These are phyloP conservation scores for Tricholauxania praeusta DNA, from an alignment of 2,888 invertebrate genomes.

Conservation along the genomic window DNA sequence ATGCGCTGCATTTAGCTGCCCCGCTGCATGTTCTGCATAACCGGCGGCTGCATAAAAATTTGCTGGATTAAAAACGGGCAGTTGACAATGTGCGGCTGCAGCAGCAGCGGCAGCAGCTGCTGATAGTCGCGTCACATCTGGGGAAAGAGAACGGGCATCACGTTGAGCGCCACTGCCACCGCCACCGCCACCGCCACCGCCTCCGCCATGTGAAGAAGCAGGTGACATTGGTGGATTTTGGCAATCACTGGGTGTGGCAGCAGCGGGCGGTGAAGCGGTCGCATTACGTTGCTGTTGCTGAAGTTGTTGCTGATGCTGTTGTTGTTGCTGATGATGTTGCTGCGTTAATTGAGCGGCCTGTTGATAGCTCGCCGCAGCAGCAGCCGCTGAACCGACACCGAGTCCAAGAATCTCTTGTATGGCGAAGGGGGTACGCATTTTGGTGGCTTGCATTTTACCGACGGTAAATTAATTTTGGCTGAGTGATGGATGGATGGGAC, in stretches of 20 bases:
- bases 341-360: constrained; percentile 54
- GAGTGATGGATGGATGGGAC: not conserved
- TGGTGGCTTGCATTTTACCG: constrained; percentile 66
- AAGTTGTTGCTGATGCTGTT: constrained; percentile 42
- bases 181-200: constrained; percentile 40
- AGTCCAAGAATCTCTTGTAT: constrained; percentile 67
- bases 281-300: constrained; percentile 45
- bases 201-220: constrained; percentile 52
- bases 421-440: constrained; percentile 68
- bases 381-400: constrained; percentile 60
- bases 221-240: constrained; percentile 55
- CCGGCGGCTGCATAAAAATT: constrained; percentile 68
- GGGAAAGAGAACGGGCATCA: constrained; percentile 62
- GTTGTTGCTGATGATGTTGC: constrained; percentile 47
- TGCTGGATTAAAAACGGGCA: constrained; percentile 67
- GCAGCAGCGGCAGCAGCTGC: constrained; percentile 65
- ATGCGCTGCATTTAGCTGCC: constrained; percentile 64
- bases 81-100: constrained; percentile 65
- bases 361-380: constrained; percentile 56
- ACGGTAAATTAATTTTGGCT: constrained; percentile 36
- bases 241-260: constrained; percentile 48
- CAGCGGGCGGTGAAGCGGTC: constrained; percentile 46
- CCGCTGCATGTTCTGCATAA: constrained; percentile 65
- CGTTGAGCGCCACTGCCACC: constrained; percentile 49
- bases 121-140: constrained; percentile 61